Evolutionary conservation across 2,888 invertebrate species (phyloP), one percentile per base, ranked within the genome.

Genomic region (Melieria picta): DNA sequence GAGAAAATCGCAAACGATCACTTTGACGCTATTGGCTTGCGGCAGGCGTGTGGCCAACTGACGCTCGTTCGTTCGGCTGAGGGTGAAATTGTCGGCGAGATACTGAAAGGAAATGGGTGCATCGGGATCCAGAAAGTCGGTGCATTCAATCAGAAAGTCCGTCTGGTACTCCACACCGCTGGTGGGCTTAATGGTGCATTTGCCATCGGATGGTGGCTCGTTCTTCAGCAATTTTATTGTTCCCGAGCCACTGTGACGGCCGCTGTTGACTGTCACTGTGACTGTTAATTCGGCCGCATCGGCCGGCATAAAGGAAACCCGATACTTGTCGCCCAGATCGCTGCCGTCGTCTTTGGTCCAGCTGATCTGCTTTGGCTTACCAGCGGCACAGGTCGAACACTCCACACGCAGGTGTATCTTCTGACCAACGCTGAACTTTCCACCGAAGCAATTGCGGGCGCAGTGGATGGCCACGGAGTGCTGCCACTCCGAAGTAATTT

Each of bases 1-100:
- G 4, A 79, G 70, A 13, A 71, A 75, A 65, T 80, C 80, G 56
- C 80, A 80, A 4, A 80, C 73, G 5, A 48, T 67, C 9, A 80
- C 62, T 45, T 64, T 57, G 0, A 80, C n/a, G 1, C 7, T 52
- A 4, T 50, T n/a, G 42, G 57, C 42, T 16, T 52, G 4, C 1
- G 78, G 75, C 7, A 77, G 43, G 16, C 72, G 65, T 11, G 74
- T 42, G 11, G 47, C 42, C 30, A 73, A 48, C 1, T 48, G 52
- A 0, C 72, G 63, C 7, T 78, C 75, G 16, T 69, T 75, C 0
- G 74, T 77, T 5, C 77, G 76, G 57, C 77, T 76, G 5, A 80
- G 52, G 4, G 75, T 74, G 61, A 76, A 75, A 7, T 68, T 74
- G 4, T 74, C 76, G 0, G 63, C 62, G 5, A 56, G 58, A 65